Evolutionary conservation across 1,140 invertebrate species (phyloP).

Genomic region (Hirudo medicinalis): DNA sequence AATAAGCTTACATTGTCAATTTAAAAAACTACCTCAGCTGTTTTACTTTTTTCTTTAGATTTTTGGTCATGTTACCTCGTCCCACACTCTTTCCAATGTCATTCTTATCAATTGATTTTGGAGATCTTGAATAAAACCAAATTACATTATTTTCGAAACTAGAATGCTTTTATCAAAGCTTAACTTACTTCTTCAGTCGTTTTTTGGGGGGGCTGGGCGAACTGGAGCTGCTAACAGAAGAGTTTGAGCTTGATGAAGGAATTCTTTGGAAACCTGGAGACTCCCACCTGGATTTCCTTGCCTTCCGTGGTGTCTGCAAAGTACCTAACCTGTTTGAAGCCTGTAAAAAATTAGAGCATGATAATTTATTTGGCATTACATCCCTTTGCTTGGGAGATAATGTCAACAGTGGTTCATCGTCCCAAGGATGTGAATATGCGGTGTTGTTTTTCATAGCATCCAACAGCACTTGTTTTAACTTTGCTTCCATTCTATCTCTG

Average conservation of each 20-base stretch:
- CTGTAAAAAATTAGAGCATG: no score
- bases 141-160: no score
- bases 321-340: constrained; percentile 9
- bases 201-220: no score
- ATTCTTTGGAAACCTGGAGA: constrained; percentile 2
- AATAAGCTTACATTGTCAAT: background rate
- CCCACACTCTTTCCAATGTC: background rate
- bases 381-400: constrained; percentile 9
- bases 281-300: background rate
- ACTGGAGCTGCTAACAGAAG: background rate
- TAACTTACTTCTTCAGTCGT: no score
- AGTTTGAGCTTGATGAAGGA: background rate
- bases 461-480: constrained; percentile 81
- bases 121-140: background rate
- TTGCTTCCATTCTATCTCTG: constrained; percentile 82
- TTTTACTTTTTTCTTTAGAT: background rate
- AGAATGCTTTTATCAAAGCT: no score
- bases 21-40: background rate
- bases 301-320: constrained; percentile 7
- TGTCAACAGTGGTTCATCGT: constrained; percentile 66
- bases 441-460: constrained; percentile 68
- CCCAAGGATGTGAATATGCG: constrained; percentile 78
- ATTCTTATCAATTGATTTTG: background rate
- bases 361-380: constrained; percentile 7
- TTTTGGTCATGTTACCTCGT: background rate